These are phyloP conservation scores for Phalloptychus januarius DNA, from an alignment of 2,797 vertebrate genomes.

Conservation along the genomic window DNA sequence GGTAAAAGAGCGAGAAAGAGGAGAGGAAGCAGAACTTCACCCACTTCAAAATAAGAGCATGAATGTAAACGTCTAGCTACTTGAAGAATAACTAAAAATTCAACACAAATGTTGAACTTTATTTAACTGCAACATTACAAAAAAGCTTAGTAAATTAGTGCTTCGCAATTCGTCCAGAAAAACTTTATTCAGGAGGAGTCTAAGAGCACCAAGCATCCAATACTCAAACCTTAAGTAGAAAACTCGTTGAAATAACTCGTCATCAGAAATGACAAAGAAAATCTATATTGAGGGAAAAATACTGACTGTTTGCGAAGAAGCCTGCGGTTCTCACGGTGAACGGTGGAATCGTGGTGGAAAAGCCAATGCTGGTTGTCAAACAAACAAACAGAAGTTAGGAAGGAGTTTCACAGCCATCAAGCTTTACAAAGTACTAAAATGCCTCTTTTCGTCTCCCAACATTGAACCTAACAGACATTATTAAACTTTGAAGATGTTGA, in stretches of 20 bases:
- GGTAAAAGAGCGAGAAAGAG: too few relatives aligned
- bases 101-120: too few relatives aligned
- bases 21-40: too few relatives aligned
- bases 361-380: slow-evolving; percentile 87
- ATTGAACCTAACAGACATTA: not conserved
- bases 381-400: slow-evolving; percentile 23
- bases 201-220: not conserved
- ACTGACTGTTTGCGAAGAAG: slow-evolving; percentile 88
- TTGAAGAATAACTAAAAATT: too few relatives aligned
- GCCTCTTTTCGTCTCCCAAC: not conserved
- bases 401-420: not conserved
- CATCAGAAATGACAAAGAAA: not conserved
- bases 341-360: slow-evolving; percentile 88
- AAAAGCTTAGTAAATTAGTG: too few relatives aligned
- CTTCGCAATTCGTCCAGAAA: too few relatives aligned
- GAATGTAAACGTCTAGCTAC: too few relatives aligned
- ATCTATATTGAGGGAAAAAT: slow-evolving; percentile 1
- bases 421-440: not conserved
- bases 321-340: slow-evolving; percentile 89
- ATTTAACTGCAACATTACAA: too few relatives aligned
- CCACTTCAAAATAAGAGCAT: too few relatives aligned
- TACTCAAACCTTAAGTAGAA: not conserved
- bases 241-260: not conserved
- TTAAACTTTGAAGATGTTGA: not conserved
- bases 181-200: too few relatives aligned